These are phyloP conservation scores for Aeoliscus strigatus DNA, from an alignment of 2,797 vertebrate species.

Conservation along the genomic window DNA sequence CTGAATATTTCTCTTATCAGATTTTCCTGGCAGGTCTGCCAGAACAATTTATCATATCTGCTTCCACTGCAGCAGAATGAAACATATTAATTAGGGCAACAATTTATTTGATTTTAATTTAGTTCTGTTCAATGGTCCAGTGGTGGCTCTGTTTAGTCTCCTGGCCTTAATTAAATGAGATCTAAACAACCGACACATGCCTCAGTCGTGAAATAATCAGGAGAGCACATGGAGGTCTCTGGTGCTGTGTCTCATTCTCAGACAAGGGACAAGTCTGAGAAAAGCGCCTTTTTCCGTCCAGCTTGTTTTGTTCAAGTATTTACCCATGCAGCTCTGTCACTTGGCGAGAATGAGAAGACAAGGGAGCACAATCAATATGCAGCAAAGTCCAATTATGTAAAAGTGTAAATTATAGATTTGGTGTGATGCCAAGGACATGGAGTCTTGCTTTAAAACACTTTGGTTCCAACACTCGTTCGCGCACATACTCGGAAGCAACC, in stretches of 20 bases:
- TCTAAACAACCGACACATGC: slow-evolving; percentile 34
- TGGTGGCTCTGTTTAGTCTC: slow-evolving; percentile 47
- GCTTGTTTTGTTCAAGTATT: slow-evolving; percentile 65
- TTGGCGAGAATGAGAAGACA: slow-evolving; percentile 59
- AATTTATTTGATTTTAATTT: slow-evolving; percentile 55
- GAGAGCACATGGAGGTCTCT: slow-evolving; percentile 43
- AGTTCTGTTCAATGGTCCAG: slow-evolving; percentile 25
- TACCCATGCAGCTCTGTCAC: slow-evolving; percentile 61
- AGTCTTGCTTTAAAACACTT: slow-evolving; percentile 44
- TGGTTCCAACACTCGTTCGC: slow-evolving; percentile 22
- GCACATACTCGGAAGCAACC: slow-evolving; percentile 46
- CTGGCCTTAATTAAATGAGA: slow-evolving; percentile 41
- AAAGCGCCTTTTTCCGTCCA: slow-evolving; percentile 27
- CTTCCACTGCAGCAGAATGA: slow-evolving; percentile 50
- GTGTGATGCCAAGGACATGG: slow-evolving; percentile 65
- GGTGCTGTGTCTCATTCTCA: slow-evolving; percentile 15
- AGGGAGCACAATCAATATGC: slow-evolving; percentile 67
- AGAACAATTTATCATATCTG: slow-evolving; percentile 60
- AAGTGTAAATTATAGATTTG: slow-evolving; percentile 75
- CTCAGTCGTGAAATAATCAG: slow-evolving; percentile 26
- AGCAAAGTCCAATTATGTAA: slow-evolving; percentile 72
- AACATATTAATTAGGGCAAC: slow-evolving; percentile 54
- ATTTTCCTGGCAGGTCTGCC: slow-evolving; percentile 53
- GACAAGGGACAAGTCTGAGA: slow-evolving; percentile 18
- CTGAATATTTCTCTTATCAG: slow-evolving; percentile 70